Base-by-base conservation (phyloP, 2,888 invertebrate species). In the Plebejus argus region DNA sequence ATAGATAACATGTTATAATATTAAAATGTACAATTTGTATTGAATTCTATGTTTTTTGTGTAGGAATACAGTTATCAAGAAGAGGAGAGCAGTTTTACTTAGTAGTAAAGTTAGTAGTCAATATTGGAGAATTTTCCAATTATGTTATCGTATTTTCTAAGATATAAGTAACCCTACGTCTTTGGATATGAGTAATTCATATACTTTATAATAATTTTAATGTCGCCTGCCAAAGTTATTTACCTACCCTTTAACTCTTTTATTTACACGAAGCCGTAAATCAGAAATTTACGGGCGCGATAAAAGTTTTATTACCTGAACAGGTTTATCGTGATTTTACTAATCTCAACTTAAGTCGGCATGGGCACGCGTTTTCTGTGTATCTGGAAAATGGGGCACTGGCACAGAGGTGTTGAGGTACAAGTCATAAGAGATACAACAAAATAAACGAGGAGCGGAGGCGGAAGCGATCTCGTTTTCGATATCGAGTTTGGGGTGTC, bases 331-430 rank as follows among this genome's bases (percentile, higher is more conserved):
- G 18, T 15, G 66, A 66, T 66, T 66, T 33, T 5, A 28, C 66
- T 66, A 28, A 66, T 66, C 66, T 56, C 35, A 56, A 33, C n/a
- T 35, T 76, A 33, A 53, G 70, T 75, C 53, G 76, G 77, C 76
- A 58, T 77, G 49, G 80, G 78, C 82, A 84, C 83, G 83, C 83
- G 81, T 78, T 78, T 79, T 77, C 76, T 28, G 49, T 76, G 76
- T 79, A 78, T 76, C 79, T 70, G 76, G 79, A 77, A 83, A 82
- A 81, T 82, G 79, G 81, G 81, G 78, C 81, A 82, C 78, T 81
- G 80, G 81, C 78, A 78, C 81, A 81, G 75, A 76, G 78, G 58
- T 76, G 5, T 33, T 20, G 58, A 76, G 81, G 81, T 28, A 1
- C 76, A 80, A 80, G 71, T 79, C 35, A 49, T 12, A 56, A 70